A percentile compares a stretch with the other conserved stretches of the same genome.
Conservation (phyloP, 2,888 invertebrate species). For the Xanthorhoe spadicearia region DNA sequence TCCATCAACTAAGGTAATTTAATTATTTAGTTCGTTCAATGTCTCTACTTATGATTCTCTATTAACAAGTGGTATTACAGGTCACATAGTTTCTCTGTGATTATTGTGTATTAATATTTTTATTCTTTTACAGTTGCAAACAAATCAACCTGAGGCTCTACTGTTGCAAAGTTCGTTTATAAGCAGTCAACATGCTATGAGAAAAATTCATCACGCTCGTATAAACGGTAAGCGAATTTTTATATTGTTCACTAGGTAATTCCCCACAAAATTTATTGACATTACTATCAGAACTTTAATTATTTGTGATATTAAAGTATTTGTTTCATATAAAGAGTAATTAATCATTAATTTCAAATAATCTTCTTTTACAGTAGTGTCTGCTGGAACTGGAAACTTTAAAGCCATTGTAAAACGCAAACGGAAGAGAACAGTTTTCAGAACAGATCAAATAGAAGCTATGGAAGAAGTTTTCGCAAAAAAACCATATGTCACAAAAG, state of each 20-base stretch:
- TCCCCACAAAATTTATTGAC: background rate
- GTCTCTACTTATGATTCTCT: background rate
- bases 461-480: constrained; percentile 88
- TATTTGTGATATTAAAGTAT: background rate
- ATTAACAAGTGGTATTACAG: background rate
- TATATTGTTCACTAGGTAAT: background rate
- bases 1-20: constrained; percentile 33
- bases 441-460: constrained; percentile 88
- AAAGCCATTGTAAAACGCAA: constrained; percentile 72
- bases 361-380: constrained; percentile 44
- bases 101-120: background rate
- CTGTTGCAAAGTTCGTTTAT: constrained; percentile 7
- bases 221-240: constrained; percentile 48
- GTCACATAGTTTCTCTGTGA: background rate
- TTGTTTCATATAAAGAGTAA: background rate
- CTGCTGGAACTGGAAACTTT: constrained; percentile 42
- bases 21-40: background rate
- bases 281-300: too few relatives aligned
- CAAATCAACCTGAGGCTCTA: constrained; percentile 6
- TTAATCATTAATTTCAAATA: background rate
- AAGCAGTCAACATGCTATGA: constrained; percentile 25
- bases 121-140: constrained; percentile 27
- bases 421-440: constrained; percentile 89
- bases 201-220: constrained; percentile 42
- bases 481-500: constrained; percentile 88